Evolutionary conservation across 2,797 vertebrate species (phyloP), one percentile per base, ranked within the genome.

Genomic region (Rousettus madagascariensis): DNA sequence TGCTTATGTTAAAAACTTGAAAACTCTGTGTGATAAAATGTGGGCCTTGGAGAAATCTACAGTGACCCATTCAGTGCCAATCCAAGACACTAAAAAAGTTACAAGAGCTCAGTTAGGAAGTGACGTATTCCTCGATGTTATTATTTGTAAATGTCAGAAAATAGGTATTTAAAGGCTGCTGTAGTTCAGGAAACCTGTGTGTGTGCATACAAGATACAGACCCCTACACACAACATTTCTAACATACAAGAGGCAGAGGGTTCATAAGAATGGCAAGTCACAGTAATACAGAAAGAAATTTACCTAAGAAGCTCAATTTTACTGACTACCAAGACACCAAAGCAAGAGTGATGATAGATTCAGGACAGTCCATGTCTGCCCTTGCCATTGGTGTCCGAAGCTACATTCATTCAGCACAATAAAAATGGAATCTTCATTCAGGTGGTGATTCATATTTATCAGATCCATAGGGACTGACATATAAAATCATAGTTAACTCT

Each of bases 91-190:
- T 74, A 22, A 61, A 71, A 77, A 53, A n/a, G 28, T n/a, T 13
- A 66, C 7, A 75, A 13, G 11, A 30, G 6, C 28, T 84, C 61
- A 55, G 20, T 36, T 36, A 74, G 38, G 3, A 11, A 68, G 8
- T 6, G 84, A 8, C 3, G 5, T 36, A 26, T 36, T 66, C 16
- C 53, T 87, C 59, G 28, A 51, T 36, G 46, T 3, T 72, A 41
- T 95, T 49, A 36, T 88, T 26, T 24, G 26, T 68, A 61, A n/a
- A 22, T 63, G n/a, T 92, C 41, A 87, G 69, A 90, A 77, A 92
- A 72, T 26, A 9, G 9, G 20, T 57, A 26, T n/a, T 87, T 13
- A 30, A 46, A 57, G 65, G 17, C 33, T 24, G 4, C 6, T 33
- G 12, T 19, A 33, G 26, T 68, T 72, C 16, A 77, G 20, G n/a